A percentile compares a stretch with the other conserved stretches of the same genome.
phyloP scores from a whole-genome alignment of 2,797 vertebrate genomes.

The Lycodopsis pacificus region DNA sequence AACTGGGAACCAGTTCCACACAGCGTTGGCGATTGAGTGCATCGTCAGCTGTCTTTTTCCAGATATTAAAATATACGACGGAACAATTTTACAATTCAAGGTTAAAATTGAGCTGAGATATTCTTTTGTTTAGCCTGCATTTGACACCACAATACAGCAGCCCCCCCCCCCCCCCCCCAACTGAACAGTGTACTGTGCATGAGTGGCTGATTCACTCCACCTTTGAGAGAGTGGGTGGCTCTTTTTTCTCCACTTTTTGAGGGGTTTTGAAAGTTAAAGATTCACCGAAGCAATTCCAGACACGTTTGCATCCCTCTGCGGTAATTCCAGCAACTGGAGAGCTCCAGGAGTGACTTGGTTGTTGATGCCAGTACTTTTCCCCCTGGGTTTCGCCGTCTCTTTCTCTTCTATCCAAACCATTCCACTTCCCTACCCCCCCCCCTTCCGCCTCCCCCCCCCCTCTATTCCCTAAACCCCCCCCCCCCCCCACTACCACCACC shows the following conservation, averaged over 20 bases:
- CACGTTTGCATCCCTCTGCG: slow-evolving; percentile 79
- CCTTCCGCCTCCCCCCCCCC: neutral
- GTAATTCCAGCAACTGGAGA: slow-evolving; percentile 79
- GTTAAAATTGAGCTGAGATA: slow-evolving; percentile 32
- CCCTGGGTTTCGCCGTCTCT: slow-evolving; percentile 75
- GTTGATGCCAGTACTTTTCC: slow-evolving; percentile 83
- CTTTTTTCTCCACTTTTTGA: slow-evolving; percentile 55
- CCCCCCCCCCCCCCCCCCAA: neutral
- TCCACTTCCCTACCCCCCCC: slow-evolving; percentile 28
- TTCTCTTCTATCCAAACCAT: slow-evolving; percentile 67
- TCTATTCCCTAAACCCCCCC: slow-evolving; percentile 49
- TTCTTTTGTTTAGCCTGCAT: slow-evolving; percentile 30
- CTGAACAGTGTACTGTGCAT: slow-evolving; percentile 26
- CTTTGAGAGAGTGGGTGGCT: slow-evolving; percentile 64
- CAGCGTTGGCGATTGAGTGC: slow-evolving; percentile 29
- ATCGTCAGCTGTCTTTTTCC: slow-evolving; percentile 25
- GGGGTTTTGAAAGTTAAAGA: slow-evolving; percentile 79
- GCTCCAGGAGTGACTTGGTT: slow-evolving; percentile 82
- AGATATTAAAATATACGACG: neutral
- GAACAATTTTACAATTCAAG: slow-evolving; percentile 6
- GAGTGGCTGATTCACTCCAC: slow-evolving; percentile 51
- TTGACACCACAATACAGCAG: slow-evolving; percentile 51
- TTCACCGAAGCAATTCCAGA: slow-evolving; percentile 76
- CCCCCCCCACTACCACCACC: slow-evolving; percentile 51
- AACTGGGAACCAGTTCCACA: slow-evolving; percentile 52